phyloP scores from a whole-genome alignment of 53 echinoderm and acorn worm species.

The Glandiceps talaboti region DNA sequence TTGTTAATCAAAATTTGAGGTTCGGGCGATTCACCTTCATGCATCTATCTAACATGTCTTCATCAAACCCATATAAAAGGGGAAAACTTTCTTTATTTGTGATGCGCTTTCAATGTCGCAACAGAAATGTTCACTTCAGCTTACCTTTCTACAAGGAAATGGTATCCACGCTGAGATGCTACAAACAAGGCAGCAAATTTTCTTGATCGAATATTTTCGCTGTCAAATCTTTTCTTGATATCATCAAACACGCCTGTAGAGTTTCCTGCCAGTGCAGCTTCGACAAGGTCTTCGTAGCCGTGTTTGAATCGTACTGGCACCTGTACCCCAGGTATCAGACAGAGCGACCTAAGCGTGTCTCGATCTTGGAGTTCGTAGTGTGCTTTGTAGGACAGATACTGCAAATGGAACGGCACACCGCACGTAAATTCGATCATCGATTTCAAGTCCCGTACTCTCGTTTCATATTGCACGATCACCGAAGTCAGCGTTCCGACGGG shows the following conservation, averaged over 20 bases:
- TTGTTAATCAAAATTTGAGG: no score
- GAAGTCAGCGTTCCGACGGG: slow-evolving; percentile 54
- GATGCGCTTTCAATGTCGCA: no score
- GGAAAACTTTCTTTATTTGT: no score
- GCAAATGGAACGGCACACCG: slow-evolving; percentile 62
- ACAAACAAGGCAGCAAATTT: slow-evolving; percentile 61
- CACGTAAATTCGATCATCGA: slow-evolving; percentile 60
- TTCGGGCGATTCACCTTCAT: no score
- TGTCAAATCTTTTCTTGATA: slow-evolving; percentile 33
- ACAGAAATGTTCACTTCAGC: no score
- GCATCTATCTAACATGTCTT: no score
- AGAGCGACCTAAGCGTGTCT: slow-evolving; percentile 37
- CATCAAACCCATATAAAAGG: no score
- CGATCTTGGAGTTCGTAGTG: slow-evolving; percentile 27
- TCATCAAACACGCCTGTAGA: slow-evolving; percentile 33
- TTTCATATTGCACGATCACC: slow-evolving; percentile 57
- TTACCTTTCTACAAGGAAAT: slow-evolving; percentile 63
- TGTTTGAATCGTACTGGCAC: slow-evolving; percentile 25
- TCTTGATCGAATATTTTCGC: slow-evolving; percentile 22
- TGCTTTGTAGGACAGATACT: slow-evolving; percentile 29
- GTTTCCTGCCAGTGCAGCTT: slow-evolving; percentile 45
- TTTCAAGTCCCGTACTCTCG: slow-evolving; percentile 53
- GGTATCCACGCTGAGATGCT: slow-evolving; percentile 57
- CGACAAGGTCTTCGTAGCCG: slow-evolving; percentile 52
- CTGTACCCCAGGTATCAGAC: slow-evolving; percentile 44